Evolutionary conservation across 2,113 vertebrate genomes (phyloP), one percentile per base, ranked within the genome.

Genomic region (Labrus mixtus): DNA sequence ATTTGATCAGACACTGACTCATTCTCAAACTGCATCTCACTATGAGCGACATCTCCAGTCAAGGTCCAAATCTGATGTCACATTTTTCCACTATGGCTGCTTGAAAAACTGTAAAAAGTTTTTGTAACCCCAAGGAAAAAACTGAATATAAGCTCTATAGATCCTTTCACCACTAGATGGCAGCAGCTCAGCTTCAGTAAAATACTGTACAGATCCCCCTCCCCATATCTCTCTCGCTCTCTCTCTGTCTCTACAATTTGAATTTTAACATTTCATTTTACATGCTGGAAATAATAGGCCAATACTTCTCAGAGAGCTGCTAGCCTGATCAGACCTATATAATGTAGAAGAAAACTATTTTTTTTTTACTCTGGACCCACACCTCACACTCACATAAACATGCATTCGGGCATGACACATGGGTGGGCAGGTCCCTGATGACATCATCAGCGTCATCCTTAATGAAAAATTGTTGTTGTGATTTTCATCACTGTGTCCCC

Each of bases 111-210:
- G 60, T 57, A 65, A 68, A 68, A 71, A 61, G 45, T 67, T 25
- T 61, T 66, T 68, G 41, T 19, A 58, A 59, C 41, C 51, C 15
- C 9, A 25, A 55, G 58, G 61, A 74, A 64, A 56, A 69, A 56
- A n/a, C n/a, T 59, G 36, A 48, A 58, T 4, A 55, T 15, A 23
- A 62, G 25, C 19, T 33, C 61, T 68, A 60, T 64, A 29, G 43
- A 43, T 10, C 1, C 20, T 1, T 79, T 4, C 79, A 68, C 92
- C 95, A 96, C 94, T 95, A 95, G 94, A 96, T 96, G 95, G 95
- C 94, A 95, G 94, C 93, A 96, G 93, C 45, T 92, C 87, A 92
- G 90, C 91, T 95, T 92, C 65, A 65, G 88, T 89, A n/a, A 86
- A 84, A 68, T 2, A 55, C 43, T 3, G 0, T 9, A 10, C 20